A percentile compares a stretch with the other conserved stretches of the same genome.
These are phyloP conservation scores for Nasonovia ribisnigri DNA, from an alignment of 2,888 invertebrate species.

Conservation along the genomic window DNA sequence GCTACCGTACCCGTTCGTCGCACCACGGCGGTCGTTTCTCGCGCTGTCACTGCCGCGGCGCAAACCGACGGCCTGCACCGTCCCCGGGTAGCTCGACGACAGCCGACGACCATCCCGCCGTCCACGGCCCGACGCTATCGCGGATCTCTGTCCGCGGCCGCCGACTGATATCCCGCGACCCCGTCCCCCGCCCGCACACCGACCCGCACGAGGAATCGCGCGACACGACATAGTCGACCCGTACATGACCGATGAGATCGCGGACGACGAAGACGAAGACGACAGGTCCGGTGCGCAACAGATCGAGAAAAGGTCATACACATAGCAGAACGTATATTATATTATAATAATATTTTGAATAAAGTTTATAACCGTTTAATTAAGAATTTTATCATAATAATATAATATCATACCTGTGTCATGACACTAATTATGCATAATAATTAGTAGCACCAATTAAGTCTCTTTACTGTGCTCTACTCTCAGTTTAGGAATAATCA, in stretches of 20 bases:
- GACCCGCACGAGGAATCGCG: neutral
- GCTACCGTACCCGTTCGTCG: neutral
- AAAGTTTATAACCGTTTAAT: neutral
- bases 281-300: neutral
- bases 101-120: neutral
- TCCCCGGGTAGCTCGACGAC: neutral
- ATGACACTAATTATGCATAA: too few relatives aligned
- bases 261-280: conserved; percentile 12
- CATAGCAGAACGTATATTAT: neutral
- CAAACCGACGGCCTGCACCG: neutral
- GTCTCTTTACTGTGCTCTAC: neutral
- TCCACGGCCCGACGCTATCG: neutral
- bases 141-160: neutral
- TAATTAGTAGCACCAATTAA: neutral
- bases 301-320: conserved; percentile 38
- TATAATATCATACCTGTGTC: neutral
- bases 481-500: neutral
- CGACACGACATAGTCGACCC: neutral
- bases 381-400: neutral
- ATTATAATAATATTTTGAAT: neutral
- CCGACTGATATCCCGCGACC: neutral
- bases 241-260: conserved; percentile 15
- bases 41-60: neutral
- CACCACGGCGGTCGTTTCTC: neutral
- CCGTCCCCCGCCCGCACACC: neutral